Base-by-base conservation (phyloP, 2,888 invertebrate genomes). In the Cordilura impudica region DNA sequence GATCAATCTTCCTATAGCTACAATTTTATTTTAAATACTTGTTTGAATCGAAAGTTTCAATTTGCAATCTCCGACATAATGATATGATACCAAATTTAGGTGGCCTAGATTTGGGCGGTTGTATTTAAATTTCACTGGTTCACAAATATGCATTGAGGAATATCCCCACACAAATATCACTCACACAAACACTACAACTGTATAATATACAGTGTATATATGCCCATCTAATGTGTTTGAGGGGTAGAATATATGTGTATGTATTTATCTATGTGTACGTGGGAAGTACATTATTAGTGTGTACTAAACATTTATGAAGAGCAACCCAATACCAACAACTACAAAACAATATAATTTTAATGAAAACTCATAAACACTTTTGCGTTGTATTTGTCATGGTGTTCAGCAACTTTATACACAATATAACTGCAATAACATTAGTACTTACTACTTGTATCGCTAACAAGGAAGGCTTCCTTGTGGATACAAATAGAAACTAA, bases 311-410 rank as follows among this genome's bases (percentile, higher is more conserved):
- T 54, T 67, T 19, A 67, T 67, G 60, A 26, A 6, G 19, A 58
- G 6, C n/a, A 60, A n/a, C 14, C n/a, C 23, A 74, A 10, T 51
- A 60, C 14, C 47, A 63, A n/a, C 47, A 61, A 75, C 47, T 39
- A 4, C 69, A 69, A 21, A 74, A 66, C 70, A 78, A 74, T 56
- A 78, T 70, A 78, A 70, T 54, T 70, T 74, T 66, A 74, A 71
- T 71, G 70, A 74, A 78, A 78, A 70, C 54, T 65, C 61, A 70
- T 74, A 78, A 78, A 71, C 78, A 78, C 74, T 60, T 78, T 70
- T 70, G 53, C 35, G 43, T 58, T 71, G 65, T 54, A 21, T 8
- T 19, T 16, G 26, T 63, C 26, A 14, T 3, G 21, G 18, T 47
- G 54, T 56, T 35, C 4, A n/a, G 14, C 35, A 16, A 26, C 26